Evolutionary conservation across 2,888 invertebrate species (phyloP).

Genomic region (Galerucella calmariensis): DNA sequence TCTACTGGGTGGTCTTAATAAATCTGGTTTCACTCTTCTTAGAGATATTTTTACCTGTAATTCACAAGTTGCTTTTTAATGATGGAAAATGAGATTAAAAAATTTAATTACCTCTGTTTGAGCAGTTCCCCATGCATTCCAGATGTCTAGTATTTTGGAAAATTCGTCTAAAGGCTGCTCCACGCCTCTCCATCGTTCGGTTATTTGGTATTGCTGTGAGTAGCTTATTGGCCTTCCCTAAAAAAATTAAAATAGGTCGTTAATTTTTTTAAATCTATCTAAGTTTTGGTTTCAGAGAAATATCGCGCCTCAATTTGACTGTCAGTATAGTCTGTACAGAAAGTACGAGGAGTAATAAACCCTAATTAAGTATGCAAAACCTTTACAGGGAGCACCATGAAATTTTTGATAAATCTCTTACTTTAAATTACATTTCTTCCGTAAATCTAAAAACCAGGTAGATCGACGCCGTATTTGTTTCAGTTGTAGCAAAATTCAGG

Average conservation of each 20-base stretch:
- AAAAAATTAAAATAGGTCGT: constrained; percentile 24
- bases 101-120: constrained; percentile 69
- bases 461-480: no score
- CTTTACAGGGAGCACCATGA: no score
- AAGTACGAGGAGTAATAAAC: no score
- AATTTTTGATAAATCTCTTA: no score
- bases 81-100: neutral
- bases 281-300: neutral
- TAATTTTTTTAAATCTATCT: neutral
- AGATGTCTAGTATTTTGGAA: constrained; percentile 79
- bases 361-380: no score
- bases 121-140: constrained; percentile 83
- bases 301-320: neutral
- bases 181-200: constrained; percentile 82
- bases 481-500: no score
- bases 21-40: constrained; percentile 59
- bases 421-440: no score
- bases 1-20: constrained; percentile 57
- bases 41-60: constrained; percentile 64
- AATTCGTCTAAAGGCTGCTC: constrained; percentile 78
- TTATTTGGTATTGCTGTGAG: constrained; percentile 73
- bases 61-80: no score
- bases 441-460: no score
- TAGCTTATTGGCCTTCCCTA: constrained; percentile 61
- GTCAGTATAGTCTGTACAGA: no score